Conservation (phyloP, 2,888 invertebrate genomes). For the Drosophila colorata region DNA sequence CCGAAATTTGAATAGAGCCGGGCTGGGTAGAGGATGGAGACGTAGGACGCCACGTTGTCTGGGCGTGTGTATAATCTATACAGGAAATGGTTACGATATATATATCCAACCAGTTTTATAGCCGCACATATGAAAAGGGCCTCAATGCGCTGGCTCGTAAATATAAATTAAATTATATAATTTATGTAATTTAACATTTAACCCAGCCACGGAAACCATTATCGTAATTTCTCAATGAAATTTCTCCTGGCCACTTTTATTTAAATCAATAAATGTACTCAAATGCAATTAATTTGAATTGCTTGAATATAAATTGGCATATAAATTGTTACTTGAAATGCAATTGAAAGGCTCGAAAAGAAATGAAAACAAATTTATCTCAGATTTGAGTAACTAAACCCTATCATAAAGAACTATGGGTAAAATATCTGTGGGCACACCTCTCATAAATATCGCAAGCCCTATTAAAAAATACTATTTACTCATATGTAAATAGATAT, state of each 20-base stretch:
- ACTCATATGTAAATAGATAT: constrained; percentile 18
- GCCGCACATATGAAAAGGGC: constrained; percentile 32
- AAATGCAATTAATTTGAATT: constrained; percentile 64
- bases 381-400: constrained; percentile 3
- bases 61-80: constrained; percentile 47
- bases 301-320: constrained; percentile 20
- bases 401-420: not conserved
- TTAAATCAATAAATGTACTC: constrained; percentile 50
- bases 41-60: constrained; percentile 65
- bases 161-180: constrained; percentile 78
- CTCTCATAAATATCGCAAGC: too few relatives aligned
- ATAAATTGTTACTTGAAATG: not conserved
- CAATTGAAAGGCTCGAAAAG: constrained; percentile 1
- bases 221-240: constrained; percentile 65
- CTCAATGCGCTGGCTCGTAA: constrained; percentile 56
- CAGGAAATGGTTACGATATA: constrained; percentile 70
- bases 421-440: not conserved
- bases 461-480: not conserved
- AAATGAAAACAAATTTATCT: constrained; percentile 3
- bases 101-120: constrained; percentile 59
- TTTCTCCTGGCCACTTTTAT: constrained; percentile 41
- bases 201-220: constrained; percentile 67
- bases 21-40: too few relatives aligned
- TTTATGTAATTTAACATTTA: constrained; percentile 72
- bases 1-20: constrained; percentile 70